Percentiles rank a stretch among this genome's conserved stretches.
phyloP scores from a whole-genome alignment of 2,113 vertebrate species.

The Caracal caracal region DNA sequence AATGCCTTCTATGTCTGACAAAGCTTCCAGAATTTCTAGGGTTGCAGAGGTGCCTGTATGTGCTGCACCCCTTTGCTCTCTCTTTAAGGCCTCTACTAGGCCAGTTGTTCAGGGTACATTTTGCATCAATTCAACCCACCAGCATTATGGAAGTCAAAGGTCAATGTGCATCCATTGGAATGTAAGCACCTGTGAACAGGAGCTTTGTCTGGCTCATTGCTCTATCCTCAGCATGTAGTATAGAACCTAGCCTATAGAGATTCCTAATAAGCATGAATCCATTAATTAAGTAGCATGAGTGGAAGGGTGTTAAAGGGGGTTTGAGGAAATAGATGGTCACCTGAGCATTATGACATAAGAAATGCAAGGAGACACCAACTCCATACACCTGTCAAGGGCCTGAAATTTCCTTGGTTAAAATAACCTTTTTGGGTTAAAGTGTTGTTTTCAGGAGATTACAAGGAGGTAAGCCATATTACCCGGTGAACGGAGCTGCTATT shows the following conservation, averaged over 20 bases:
- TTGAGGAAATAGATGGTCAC: background rate
- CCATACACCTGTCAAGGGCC: background rate
- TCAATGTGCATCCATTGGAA: background rate
- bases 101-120: background rate
- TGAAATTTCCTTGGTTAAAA: background rate
- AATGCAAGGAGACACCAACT: background rate
- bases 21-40: background rate
- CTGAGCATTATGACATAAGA: background rate
- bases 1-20: background rate
- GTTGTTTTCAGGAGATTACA: background rate
- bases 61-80: background rate
- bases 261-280: background rate
- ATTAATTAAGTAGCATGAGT: background rate
- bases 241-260: background rate
- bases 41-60: background rate
- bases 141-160: background rate
- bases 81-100: background rate
- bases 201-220: background rate
- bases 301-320: accelerated
- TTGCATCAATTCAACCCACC: background rate
- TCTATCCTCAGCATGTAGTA: background rate
- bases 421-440: background rate
- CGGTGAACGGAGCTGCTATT: background rate
- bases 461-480: background rate
- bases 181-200: background rate